These are phyloP conservation scores for Dolichopus griseipennis DNA, from an alignment of 2,888 invertebrate species.

Conservation along the genomic window DNA sequence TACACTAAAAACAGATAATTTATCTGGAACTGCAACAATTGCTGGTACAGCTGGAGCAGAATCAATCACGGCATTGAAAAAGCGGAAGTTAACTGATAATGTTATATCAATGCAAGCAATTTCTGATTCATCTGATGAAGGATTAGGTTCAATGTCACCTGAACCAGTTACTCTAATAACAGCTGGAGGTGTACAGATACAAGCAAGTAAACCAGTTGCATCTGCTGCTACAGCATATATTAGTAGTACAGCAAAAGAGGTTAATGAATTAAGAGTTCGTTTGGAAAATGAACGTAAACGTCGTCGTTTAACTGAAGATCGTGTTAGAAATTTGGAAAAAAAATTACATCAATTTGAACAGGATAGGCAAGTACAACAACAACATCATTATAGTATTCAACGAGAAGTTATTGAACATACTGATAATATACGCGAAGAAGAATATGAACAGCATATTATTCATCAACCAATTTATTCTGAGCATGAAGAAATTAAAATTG, in stretches of 20 bases:
- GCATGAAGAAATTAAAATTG: constrained; percentile 10
- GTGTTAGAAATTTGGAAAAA: constrained; percentile 66
- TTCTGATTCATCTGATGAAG: constrained; percentile 66
- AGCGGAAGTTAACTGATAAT: constrained; percentile 53
- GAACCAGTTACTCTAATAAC: constrained; percentile 54
- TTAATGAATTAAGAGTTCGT: constrained; percentile 37
- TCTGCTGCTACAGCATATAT: constrained; percentile 27
- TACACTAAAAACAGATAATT: constrained; percentile 46
- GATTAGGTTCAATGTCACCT: constrained; percentile 67
- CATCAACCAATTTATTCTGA: not conserved
- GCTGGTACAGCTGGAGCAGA: constrained; percentile 8
- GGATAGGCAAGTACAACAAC: constrained; percentile 19
- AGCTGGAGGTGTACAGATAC: constrained; percentile 20
- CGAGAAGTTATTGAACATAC: constrained; percentile 45
- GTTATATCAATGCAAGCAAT: constrained; percentile 48
- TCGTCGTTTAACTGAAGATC: constrained; percentile 71
- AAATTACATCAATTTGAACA: constrained; percentile 50
- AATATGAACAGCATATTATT: not conserved
- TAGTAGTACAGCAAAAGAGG: constrained; percentile 33
- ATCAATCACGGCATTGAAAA: constrained; percentile 47
- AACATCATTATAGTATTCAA: constrained; percentile 33
- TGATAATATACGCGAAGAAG: constrained; percentile 40
- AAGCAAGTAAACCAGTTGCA: constrained; percentile 22
- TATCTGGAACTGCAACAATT: not conserved
- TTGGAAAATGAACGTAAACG: constrained; percentile 74